A percentile compares a stretch with the other conserved stretches of the same genome.
phyloP scores from a whole-genome alignment of 2,113 vertebrate species.

The Oxyura jamaicensis region DNA sequence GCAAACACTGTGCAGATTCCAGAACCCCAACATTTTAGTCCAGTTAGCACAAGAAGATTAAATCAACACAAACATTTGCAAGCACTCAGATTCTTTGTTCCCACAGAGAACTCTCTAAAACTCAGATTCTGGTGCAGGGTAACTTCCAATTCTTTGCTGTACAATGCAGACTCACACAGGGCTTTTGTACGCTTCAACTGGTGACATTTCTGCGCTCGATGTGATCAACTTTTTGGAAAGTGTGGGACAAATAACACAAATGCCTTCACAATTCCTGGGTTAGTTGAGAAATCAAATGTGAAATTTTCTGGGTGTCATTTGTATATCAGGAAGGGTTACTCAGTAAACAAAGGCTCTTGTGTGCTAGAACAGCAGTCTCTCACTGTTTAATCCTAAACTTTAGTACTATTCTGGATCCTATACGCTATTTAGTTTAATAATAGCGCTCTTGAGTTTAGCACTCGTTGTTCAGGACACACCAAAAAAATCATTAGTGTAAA shows the following conservation, averaged over 20 bases:
- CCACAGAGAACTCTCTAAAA: not conserved
- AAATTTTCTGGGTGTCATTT: not conserved
- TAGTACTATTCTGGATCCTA: not conserved
- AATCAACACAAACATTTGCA: not conserved
- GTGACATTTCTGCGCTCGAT: not conserved
- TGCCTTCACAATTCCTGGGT: not conserved
- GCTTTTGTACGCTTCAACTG: not conserved
- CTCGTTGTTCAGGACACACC: accelerated
- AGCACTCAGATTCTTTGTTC: not conserved
- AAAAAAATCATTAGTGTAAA: not conserved
- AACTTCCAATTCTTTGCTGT: not conserved
- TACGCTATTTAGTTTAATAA: not conserved
- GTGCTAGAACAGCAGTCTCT: not conserved
- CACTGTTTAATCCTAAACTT: not conserved
- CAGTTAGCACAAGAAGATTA: not conserved
- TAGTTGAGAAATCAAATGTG: not conserved
- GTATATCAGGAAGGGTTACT: not conserved
- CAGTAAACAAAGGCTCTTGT: not conserved
- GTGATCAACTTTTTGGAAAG: not conserved
- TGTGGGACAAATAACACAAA: not conserved
- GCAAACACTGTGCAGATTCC: not conserved
- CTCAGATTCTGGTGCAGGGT: not conserved
- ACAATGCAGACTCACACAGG: accelerated
- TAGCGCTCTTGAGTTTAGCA: accelerated
- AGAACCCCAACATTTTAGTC: not conserved